phyloP scores from a whole-genome alignment of 2,888 invertebrate species.

The Acanthoscelides obtectus region DNA sequence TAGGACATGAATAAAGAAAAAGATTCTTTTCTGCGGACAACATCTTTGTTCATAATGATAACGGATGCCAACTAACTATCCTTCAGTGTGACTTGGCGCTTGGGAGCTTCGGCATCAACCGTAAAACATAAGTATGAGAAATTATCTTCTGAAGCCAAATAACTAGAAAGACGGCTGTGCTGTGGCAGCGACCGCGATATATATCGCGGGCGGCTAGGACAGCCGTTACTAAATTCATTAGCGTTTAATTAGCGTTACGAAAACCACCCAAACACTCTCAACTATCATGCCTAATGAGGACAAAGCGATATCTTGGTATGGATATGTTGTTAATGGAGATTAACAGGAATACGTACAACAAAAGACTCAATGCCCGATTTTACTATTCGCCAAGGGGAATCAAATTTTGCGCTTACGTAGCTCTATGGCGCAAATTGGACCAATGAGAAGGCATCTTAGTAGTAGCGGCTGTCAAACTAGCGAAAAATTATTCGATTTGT shows the following conservation, averaged over 20 bases:
- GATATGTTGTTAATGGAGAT: background rate
- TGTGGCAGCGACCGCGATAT: constrained; percentile 5
- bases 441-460: too few relatives aligned
- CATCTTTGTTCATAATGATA: background rate
- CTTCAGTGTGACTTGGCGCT: background rate
- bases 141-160: background rate
- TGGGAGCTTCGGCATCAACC: background rate
- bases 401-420: too few relatives aligned
- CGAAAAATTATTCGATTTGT: too few relatives aligned
- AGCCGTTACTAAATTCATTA: constrained; percentile 28
- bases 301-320: background rate
- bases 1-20: too few relatives aligned
- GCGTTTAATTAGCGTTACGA: constrained; percentile 24
- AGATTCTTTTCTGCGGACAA: too few relatives aligned
- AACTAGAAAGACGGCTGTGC: background rate
- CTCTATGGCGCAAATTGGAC: too few relatives aligned
- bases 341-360: background rate
- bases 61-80: background rate
- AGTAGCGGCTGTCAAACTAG: too few relatives aligned
- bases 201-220: constrained; percentile 19
- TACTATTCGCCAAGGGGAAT: too few relatives aligned
- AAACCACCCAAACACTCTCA: constrained; percentile 19
- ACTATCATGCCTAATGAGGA: background rate
- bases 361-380: too few relatives aligned
- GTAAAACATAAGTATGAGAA: background rate